A percentile compares a stretch with the other conserved stretches of the same genome.
These are phyloP conservation scores for Hypotaenidia philippensis DNA, from an alignment of 2,797 vertebrate species.

Conservation along the genomic window DNA sequence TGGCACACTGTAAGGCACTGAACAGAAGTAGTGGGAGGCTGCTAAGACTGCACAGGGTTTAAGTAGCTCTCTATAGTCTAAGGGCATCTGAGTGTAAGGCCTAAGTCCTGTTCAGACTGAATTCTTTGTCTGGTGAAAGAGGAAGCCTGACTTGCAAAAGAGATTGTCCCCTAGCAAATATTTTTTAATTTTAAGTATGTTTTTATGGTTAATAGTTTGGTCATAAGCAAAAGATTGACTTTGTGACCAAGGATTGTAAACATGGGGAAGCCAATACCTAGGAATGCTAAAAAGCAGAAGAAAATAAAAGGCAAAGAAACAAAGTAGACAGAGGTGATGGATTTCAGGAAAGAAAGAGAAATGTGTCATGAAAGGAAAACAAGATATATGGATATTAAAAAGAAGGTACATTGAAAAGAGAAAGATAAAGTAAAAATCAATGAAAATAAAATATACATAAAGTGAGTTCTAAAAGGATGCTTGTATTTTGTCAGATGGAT, in stretches of 20 bases:
- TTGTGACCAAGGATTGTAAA: not conserved
- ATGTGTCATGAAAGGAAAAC: not conserved
- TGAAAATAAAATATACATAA: constrained; percentile 27
- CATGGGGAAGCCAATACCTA: accelerated
- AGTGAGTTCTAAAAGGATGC: not conserved
- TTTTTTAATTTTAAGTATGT: not conserved
- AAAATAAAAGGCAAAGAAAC: not conserved
- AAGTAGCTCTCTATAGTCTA: not conserved
- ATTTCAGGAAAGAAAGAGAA: not conserved
- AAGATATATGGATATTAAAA: not conserved
- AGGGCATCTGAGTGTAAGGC: not conserved
- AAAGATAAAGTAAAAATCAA: constrained; percentile 26
- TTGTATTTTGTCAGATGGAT: not conserved
- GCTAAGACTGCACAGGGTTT: not conserved
- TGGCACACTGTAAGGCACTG: not conserved
- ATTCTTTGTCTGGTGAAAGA: not conserved
- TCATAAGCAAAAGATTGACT: not conserved
- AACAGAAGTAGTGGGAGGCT: not conserved
- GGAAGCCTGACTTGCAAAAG: not conserved
- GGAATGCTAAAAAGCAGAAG: not conserved
- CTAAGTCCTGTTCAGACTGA: not conserved
- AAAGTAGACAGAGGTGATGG: not conserved
- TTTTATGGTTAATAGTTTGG: not conserved
- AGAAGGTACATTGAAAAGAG: not conserved
- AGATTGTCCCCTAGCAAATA: not conserved